Conservation (phyloP, 1,140 invertebrate genomes). For the Dinothrombium tinctorium region DNA sequence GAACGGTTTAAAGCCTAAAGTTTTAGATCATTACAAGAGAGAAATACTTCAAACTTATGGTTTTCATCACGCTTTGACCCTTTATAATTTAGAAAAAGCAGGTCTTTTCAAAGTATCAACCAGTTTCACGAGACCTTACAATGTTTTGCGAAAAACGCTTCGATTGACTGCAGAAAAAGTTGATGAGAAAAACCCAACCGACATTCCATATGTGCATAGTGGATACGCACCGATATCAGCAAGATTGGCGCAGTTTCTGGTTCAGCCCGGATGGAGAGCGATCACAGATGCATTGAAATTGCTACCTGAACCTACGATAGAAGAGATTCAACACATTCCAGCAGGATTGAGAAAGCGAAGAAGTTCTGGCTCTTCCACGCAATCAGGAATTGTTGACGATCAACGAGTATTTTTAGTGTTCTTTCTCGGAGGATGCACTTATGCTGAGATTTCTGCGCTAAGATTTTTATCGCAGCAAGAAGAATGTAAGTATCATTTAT, state of each 20-base stretch:
- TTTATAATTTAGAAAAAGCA: slow-evolving; percentile 66
- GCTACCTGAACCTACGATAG: slow-evolving; percentile 34
- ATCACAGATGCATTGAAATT: slow-evolving; percentile 36
- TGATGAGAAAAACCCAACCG: slow-evolving; percentile 35
- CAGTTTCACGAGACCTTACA: slow-evolving; percentile 3
- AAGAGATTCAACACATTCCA: slow-evolving; percentile 28
- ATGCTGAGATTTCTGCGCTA: slow-evolving; percentile 74
- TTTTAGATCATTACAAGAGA: slow-evolving; percentile 70
- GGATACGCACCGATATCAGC: slow-evolving; percentile 80
- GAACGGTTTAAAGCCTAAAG: slow-evolving; percentile 63
- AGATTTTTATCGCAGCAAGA: slow-evolving; percentile 74
- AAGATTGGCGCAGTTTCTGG: slow-evolving; percentile 57
- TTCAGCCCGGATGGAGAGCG: slow-evolving; percentile 52
- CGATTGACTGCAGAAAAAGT: slow-evolving; percentile 10
- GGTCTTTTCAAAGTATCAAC: slow-evolving; percentile 36
- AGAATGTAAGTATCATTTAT: slow-evolving; percentile 34
- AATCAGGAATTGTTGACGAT: slow-evolving; percentile 16
- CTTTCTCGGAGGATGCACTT: slow-evolving; percentile 88
- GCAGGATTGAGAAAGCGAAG: slow-evolving; percentile 18
- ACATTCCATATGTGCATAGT: slow-evolving; percentile 78
- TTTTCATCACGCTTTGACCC: slow-evolving; percentile 50
- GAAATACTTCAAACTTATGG: slow-evolving; percentile 76
- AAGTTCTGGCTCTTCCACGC: slow-evolving; percentile 9
- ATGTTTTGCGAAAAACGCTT: slow-evolving; percentile 8
- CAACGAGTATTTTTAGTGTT: slow-evolving; percentile 59